A percentile compares a stretch with the other conserved stretches of the same genome.
Evolutionary conservation across 2,888 invertebrate species (phyloP).

Genomic region (Eupithecia exiguata): DNA sequence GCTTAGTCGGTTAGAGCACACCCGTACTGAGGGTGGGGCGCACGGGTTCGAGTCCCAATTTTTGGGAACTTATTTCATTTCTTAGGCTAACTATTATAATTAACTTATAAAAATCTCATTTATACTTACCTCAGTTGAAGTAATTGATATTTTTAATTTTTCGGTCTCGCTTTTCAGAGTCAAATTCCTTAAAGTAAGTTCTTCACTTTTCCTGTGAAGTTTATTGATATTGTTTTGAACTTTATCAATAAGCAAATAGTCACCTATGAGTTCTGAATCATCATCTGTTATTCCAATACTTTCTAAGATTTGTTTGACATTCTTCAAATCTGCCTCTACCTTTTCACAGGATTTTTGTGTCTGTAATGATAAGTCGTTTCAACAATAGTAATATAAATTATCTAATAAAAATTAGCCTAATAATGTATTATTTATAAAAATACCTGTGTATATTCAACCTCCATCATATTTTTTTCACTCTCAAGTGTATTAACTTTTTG

Average conservation of each 20-base stretch:
- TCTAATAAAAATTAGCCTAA: no score
- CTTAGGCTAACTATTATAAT: no score
- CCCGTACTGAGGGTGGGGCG: no score
- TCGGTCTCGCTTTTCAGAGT: constrained; percentile 71
- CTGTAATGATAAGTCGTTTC: constrained; percentile 51
- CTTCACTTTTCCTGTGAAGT: constrained; percentile 71
- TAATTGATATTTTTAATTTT: constrained; percentile 59
- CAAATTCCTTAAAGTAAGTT: constrained; percentile 70
- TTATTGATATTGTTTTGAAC: constrained; percentile 65
- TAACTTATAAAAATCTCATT: background rate
- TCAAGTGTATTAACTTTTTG: constrained; percentile 72
- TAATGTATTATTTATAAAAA: background rate
- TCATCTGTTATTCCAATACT: constrained; percentile 67
- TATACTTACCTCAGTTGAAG: constrained; percentile 59
- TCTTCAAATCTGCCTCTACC: constrained; percentile 78
- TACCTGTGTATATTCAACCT: constrained; percentile 75
- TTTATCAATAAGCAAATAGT: constrained; percentile 65
- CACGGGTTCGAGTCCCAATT: no score
- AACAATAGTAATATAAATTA: no score
- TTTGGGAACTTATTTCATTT: no score
- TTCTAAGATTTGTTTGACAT: constrained; percentile 66
- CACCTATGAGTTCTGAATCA: constrained; percentile 55
- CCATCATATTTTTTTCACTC: constrained; percentile 75
- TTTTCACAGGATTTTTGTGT: constrained; percentile 69
- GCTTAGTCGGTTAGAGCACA: no score